A percentile compares a stretch with the other conserved stretches of the same genome.
Evolutionary conservation across 2,888 invertebrate genomes (phyloP).

Genomic region (Drosophila testacea): DNA sequence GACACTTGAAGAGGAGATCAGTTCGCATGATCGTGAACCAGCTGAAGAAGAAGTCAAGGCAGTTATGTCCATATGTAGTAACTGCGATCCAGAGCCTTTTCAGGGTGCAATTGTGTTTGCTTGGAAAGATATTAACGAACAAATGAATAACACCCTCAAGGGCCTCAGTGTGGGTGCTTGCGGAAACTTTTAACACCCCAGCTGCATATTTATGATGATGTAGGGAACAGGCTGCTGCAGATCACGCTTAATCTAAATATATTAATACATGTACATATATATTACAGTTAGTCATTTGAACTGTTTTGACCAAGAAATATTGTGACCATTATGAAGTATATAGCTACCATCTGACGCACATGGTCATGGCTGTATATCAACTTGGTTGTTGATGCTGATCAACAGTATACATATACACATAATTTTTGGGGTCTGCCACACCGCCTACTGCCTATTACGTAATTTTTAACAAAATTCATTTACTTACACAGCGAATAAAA

Average conservation of each 20-base stretch:
- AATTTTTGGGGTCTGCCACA: too few species aligned
- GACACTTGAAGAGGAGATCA: conserved; percentile 84
- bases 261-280: conserved; percentile 1
- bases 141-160: conserved; percentile 81
- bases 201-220: neutral
- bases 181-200: conserved; percentile 80
- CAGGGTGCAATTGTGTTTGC: conserved; percentile 91
- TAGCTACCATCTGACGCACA: too few species aligned
- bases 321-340: too few species aligned
- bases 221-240: conserved; percentile 19
- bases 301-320: too few species aligned
- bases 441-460: too few species aligned
- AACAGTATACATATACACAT: too few species aligned
- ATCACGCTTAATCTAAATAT: conserved; percentile 44
- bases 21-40: conserved; percentile 91
- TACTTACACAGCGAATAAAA: too few species aligned
- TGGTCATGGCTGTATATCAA: too few species aligned
- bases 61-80: conserved; percentile 91
- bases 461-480: too few species aligned
- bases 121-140: conserved; percentile 88
- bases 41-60: conserved; percentile 93
- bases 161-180: conserved; percentile 84
- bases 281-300: neutral
- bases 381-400: too few species aligned
- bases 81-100: conserved; percentile 92